Evolutionary conservation across 1,140 invertebrate species (phyloP).

Genomic region (Solen grandis): DNA sequence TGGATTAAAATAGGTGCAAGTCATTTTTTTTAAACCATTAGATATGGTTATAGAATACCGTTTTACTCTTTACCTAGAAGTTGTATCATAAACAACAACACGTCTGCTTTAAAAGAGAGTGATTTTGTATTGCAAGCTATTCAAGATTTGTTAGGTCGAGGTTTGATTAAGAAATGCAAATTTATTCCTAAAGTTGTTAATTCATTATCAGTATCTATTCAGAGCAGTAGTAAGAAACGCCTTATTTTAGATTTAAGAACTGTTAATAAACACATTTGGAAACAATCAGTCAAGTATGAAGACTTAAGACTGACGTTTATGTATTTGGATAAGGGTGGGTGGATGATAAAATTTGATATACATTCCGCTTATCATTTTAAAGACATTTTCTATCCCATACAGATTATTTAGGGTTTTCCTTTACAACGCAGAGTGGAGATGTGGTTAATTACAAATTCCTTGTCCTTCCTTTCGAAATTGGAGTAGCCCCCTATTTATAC

Average conservation of each 20-base stretch:
- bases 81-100: constrained; percentile 34
- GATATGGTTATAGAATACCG: constrained; percentile 49
- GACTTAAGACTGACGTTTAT: constrained; percentile 19
- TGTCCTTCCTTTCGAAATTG: constrained; percentile 38
- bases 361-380: constrained; percentile 43
- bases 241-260: too few species aligned
- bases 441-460: constrained; percentile 23
- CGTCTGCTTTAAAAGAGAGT: constrained; percentile 32
- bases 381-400: constrained; percentile 3
- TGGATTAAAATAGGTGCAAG: constrained; percentile 7
- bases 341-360: constrained; percentile 35
- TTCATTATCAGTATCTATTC: constrained; percentile 46
- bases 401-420: constrained; percentile 18
- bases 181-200: constrained; percentile 11
- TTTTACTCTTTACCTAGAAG: constrained; percentile 25
- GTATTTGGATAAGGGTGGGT: constrained; percentile 10
- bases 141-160: constrained; percentile 26
- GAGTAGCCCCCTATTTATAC: constrained; percentile 35
- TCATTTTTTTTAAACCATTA: constrained; percentile 31
- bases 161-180: not conserved
- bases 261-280: too few species aligned
- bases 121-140: constrained; percentile 50
- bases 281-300: too few species aligned
- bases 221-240: too few species aligned
- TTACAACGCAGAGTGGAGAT: not conserved